phyloP scores from a whole-genome alignment of 2,113 vertebrate species.

The Athene cunicularia region DNA sequence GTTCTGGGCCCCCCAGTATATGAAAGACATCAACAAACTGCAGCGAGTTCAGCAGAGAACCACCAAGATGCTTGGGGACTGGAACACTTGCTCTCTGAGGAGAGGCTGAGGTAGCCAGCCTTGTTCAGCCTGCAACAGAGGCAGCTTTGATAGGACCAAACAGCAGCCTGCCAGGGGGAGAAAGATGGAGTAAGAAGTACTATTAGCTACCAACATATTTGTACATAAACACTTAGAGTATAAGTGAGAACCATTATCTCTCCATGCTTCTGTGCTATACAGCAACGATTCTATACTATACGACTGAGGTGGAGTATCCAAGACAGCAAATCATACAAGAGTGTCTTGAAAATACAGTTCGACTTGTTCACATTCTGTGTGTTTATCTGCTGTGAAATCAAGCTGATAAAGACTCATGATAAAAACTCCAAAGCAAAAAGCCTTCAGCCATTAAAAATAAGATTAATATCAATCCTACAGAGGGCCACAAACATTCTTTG shows the following conservation, averaged over 20 bases:
- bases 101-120: neutral
- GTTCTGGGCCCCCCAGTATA: neutral
- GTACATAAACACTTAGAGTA: neutral
- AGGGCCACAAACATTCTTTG: neutral
- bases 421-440: neutral
- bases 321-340: neutral
- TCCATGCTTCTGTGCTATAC: neutral
- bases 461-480: neutral
- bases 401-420: rapidly evolving
- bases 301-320: neutral
- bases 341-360: neutral
- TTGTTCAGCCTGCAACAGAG: neutral
- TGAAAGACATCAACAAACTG: neutral
- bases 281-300: neutral
- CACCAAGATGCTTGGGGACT: neutral
- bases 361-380: neutral
- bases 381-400: neutral
- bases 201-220: neutral
- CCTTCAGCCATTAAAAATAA: neutral
- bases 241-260: neutral
- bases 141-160: neutral
- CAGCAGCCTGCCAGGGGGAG: neutral
- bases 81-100: neutral
- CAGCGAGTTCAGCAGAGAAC: neutral
- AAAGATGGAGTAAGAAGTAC: neutral